These are phyloP conservation scores for Montipora cactus DNA, from an alignment of 64 coral and sea anemone genomes.

Conservation along the genomic window DNA sequence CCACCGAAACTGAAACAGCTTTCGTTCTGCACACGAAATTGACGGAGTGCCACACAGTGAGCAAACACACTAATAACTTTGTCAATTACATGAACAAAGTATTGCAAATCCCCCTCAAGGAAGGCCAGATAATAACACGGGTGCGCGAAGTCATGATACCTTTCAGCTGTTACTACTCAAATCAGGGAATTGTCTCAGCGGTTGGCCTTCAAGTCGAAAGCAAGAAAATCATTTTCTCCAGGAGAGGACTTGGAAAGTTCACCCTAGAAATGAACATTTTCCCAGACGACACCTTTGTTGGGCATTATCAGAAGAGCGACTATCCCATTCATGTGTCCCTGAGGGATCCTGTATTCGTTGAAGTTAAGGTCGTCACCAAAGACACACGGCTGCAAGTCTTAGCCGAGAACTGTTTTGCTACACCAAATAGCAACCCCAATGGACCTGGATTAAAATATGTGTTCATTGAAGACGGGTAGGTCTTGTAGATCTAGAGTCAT, in stretches of 20 bases:
- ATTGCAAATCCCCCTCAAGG: constrained; percentile 37
- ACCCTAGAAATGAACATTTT: constrained; percentile 2
- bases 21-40: constrained; percentile 68
- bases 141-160: constrained; percentile 62
- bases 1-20: constrained; percentile 43
- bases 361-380: not conserved
- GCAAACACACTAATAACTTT: constrained; percentile 61
- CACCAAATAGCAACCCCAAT: not conserved
- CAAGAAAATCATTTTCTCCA: constrained; percentile 51
- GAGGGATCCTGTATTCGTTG: not conserved
- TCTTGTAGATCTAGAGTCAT: not conserved
- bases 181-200: constrained; percentile 49
- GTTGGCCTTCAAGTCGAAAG: constrained; percentile 20
- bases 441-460: constrained; percentile 10
- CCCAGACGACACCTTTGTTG: not conserved
- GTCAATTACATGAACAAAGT: constrained; percentile 73
- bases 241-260: constrained; percentile 10
- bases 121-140: constrained; percentile 36
- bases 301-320: not conserved
- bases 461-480: constrained; percentile 34
- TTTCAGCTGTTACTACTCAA: constrained; percentile 63
- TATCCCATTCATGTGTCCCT: not conserved
- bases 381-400: not conserved
- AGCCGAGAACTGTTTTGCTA: constrained; percentile 14
- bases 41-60: constrained; percentile 51